Conservation (phyloP, 2,888 invertebrate species). For the Ochlodes sylvanus region DNA sequence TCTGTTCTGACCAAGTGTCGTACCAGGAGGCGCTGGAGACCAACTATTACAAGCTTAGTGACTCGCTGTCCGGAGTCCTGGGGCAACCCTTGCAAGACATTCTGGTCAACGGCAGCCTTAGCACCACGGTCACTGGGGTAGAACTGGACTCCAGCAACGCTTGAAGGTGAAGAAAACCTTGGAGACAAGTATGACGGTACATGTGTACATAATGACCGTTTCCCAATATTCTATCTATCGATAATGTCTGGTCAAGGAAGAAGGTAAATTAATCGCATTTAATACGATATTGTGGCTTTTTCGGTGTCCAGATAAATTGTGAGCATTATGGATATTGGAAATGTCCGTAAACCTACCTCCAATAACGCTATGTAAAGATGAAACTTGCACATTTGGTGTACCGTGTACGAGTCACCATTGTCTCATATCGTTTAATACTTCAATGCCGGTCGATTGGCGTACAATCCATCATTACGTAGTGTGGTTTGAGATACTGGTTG, state of each 20-base stretch:
- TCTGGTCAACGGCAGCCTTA: constrained; percentile 90
- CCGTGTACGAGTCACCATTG: no score
- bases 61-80: constrained; percentile 89
- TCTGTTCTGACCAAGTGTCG: constrained; percentile 94
- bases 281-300: no score
- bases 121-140: constrained; percentile 92
- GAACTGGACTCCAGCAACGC: constrained; percentile 93
- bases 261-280: no score
- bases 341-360: no score
- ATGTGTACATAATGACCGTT: not conserved
- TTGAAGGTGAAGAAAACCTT: constrained; percentile 13
- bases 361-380: no score
- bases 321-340: no score
- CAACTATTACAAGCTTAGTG: constrained; percentile 94
- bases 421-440: no score
- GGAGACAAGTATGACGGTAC: not conserved
- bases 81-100: constrained; percentile 89
- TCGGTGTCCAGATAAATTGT: no score
- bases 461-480: not conserved
- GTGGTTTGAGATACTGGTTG: constrained; percentile 6
- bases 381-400: no score
- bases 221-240: no score
- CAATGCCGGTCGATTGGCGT: no score
- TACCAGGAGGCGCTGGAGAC: constrained; percentile 95
- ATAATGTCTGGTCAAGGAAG: no score